phyloP scores from a whole-genome alignment of 1,140 invertebrate species.

The Drosophila jambulina region DNA sequence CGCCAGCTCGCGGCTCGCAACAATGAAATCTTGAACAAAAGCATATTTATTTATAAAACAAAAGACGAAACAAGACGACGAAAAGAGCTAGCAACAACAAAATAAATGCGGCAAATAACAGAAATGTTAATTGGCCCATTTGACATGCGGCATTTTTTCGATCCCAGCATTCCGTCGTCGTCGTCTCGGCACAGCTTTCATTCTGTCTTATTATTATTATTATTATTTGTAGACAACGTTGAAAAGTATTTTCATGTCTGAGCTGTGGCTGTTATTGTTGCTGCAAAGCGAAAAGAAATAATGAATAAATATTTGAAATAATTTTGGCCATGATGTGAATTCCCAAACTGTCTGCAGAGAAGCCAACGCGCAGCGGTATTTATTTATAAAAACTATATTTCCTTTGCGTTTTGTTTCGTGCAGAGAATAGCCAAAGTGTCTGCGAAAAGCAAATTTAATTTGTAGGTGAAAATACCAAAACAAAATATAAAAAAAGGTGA shows the following conservation, averaged over 20 bases:
- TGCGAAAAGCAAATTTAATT: conserved; percentile 33
- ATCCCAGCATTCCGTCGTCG: conserved; percentile 32
- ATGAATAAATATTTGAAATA: conserved; percentile 70
- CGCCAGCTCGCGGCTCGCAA: conserved; percentile 25
- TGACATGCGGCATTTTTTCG: conserved; percentile 79
- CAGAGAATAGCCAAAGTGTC: conserved; percentile 61
- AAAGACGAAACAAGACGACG: conserved; percentile 49
- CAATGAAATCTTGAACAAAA: conserved; percentile 65
- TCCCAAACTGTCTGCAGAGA: conserved; percentile 74
- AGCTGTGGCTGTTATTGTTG: conserved; percentile 17
- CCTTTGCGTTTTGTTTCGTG: conserved; percentile 19
- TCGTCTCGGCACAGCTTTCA: conserved; percentile 61
- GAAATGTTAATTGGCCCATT: conserved; percentile 84
- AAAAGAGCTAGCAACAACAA: conserved; percentile 17
- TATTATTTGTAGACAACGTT: conserved; percentile 50
- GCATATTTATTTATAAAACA: conserved; percentile 81
- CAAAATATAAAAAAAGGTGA: conserved; percentile 6
- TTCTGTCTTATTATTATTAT: conserved; percentile 61
- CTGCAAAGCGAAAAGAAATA: conserved; percentile 59
- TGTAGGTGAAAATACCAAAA: conserved; percentile 18
- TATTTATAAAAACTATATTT: conserved; percentile 50
- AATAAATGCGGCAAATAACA: conserved; percentile 71
- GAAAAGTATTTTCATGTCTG: conserved; percentile 58
- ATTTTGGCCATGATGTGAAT: conserved; percentile 76
- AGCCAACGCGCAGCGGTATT: conserved; percentile 18